Percentiles rank a stretch among this genome's conserved stretches.
Evolutionary conservation across 2,888 invertebrate species (phyloP).

Genomic region (Amaurobius ferox): DNA sequence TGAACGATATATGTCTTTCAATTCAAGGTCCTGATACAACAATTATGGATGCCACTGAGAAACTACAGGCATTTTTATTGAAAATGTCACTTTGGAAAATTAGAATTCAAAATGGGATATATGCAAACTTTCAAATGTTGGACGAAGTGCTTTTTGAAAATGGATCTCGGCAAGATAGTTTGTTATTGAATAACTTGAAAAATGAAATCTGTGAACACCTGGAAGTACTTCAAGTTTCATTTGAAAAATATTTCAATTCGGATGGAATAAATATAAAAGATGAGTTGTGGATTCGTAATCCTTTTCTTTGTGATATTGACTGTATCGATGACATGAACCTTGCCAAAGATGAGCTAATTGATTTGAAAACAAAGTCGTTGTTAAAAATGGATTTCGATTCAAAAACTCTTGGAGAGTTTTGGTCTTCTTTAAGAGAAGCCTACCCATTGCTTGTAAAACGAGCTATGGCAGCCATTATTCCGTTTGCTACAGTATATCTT

Average conservation of each 20-base stretch:
- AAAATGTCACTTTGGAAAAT: slow-evolving; percentile 50
- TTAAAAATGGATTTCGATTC: slow-evolving; percentile 48
- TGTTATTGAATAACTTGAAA: slow-evolving; percentile 31
- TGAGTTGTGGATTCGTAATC: slow-evolving; percentile 62
- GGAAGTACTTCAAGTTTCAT: no score
- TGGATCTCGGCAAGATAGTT: slow-evolving; percentile 44
- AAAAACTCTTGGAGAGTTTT: slow-evolving; percentile 31
- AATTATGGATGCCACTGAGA: slow-evolving; percentile 50
- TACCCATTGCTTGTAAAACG: slow-evolving; percentile 57
- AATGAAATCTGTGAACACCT: no score
- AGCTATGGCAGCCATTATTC: slow-evolving; percentile 62
- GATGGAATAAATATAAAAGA: slow-evolving; percentile 58
- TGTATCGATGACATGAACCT: slow-evolving; percentile 53
- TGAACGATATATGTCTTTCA: slow-evolving; percentile 20
- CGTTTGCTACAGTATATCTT: slow-evolving; percentile 57
- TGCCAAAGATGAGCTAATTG: slow-evolving; percentile 51
- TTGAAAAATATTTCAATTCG: slow-evolving; percentile 35
- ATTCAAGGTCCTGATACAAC: slow-evolving; percentile 45
- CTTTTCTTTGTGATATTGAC: slow-evolving; percentile 61
- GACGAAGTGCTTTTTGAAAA: slow-evolving; percentile 55
- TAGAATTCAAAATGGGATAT: slow-evolving; percentile 55
- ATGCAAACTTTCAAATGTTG: slow-evolving; percentile 56
- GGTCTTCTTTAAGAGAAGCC: slow-evolving; percentile 62
- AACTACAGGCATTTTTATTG: slow-evolving; percentile 52
- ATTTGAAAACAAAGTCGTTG: slow-evolving; percentile 43